Base-by-base conservation (phyloP, 1,140 invertebrate species). In the Drosophila quadrilineata region DNA sequence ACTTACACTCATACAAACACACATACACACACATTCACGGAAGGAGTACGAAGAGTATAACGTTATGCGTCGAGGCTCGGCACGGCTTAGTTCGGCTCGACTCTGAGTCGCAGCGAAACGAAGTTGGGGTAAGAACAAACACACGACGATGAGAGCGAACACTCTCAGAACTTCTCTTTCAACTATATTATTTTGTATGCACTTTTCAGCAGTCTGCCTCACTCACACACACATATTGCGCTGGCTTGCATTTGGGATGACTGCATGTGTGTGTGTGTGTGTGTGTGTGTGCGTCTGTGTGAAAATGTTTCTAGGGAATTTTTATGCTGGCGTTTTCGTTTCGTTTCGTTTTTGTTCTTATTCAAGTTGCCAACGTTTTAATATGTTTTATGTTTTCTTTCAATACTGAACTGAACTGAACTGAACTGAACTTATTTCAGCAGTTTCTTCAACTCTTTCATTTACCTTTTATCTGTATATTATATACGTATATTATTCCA, bases 271-370 rank as follows among this genome's bases (percentile, higher is more conserved):
- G 31, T 46, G 21, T 54, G 10, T 38, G 43, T 65, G 48, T 48
- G 1, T 49, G 45, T 33, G 2, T 21, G 56, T 48, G 41, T 43
- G 24, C 45, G 9, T 49, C 6, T 46, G 29, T 16, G 26, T 29
- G 2, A 10, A 9, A 41, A 26, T 53, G 48, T 48, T 67, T 67
- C 64, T 14, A 54, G 31, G 36, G 64, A 67, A 67, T 62, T 67
- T 67, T 67, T 67, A 62, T 67, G 64, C 57, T 62, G 57, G 64
- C 57, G 40, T 53, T 50, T 43, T 38, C n/a, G n/a, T n/a, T n/a
- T n/a, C n/a, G n/a, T n/a, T n/a, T n/a, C n/a, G n/a, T n/a, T n/a
- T n/a, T 66, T 31, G 48, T 67, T 67, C 64, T 67, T 54, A 67
- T 67, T 67, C 57, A 62, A 35, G n/a, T n/a, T n/a, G n/a, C n/a